These are phyloP conservation scores for Himalopsyche japonica DNA, from an alignment of 2,888 invertebrate genomes.

Conservation along the genomic window DNA sequence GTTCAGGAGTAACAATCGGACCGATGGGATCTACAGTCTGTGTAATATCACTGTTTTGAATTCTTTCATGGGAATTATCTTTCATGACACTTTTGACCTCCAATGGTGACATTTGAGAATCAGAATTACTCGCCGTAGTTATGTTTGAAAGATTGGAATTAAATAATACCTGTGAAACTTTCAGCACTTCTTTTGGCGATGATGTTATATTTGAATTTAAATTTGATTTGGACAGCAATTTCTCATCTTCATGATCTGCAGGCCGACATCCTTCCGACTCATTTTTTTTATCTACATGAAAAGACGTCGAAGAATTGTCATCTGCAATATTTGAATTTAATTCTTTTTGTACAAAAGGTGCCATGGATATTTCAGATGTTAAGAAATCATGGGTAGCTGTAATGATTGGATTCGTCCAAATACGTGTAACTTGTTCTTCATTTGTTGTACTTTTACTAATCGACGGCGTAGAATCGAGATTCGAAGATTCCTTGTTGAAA, in stretches of 20 bases:
- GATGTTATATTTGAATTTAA: neutral
- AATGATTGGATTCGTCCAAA: neutral
- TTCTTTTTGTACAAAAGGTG: neutral
- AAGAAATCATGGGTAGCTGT: neutral
- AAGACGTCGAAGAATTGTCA: neutral
- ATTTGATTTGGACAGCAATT: neutral
- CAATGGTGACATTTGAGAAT: neutral
- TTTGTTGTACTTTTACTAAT: too few species aligned
- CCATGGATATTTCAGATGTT: neutral
- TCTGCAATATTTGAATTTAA: neutral
- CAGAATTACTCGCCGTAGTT: neutral
- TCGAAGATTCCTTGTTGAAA: too few species aligned
- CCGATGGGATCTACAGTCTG: neutral
- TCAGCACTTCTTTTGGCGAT: neutral
- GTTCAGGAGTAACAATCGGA: neutral
- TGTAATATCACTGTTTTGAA: neutral
- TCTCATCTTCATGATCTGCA: neutral
- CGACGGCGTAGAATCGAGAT: too few species aligned
- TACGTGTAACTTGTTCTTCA: neutral
- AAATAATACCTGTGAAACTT: neutral
- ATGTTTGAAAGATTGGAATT: neutral
- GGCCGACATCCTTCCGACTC: too few species aligned
- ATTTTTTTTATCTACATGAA: too few species aligned
- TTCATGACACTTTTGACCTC: neutral
- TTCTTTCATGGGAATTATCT: neutral